Evolutionary conservation across 2,888 invertebrate genomes (phyloP).

Genomic region (Pachycephus smyrnensis): DNA sequence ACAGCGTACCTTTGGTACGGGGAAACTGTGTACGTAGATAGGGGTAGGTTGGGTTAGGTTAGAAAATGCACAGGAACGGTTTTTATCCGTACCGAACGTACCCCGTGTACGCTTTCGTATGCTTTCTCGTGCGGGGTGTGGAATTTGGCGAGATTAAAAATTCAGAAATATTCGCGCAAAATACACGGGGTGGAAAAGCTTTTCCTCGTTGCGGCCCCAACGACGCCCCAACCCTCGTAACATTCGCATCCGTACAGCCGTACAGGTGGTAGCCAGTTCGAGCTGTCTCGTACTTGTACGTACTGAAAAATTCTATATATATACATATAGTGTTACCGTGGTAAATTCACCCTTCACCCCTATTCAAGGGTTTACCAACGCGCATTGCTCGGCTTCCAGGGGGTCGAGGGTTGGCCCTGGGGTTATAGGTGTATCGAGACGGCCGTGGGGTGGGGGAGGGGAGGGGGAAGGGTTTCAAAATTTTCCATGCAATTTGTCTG

Average conservation of each 20-base stretch:
- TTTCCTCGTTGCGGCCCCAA: background rate
- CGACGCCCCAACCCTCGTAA: background rate
- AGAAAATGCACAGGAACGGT: too few relatives aligned
- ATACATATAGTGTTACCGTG: background rate
- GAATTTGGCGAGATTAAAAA: conserved; percentile 60
- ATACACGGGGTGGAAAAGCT: conserved; percentile 21
- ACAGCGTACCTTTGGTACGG: too few relatives aligned
- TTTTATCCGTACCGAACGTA: background rate
- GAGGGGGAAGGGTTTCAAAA: conserved; percentile 29
- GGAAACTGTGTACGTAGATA: too few relatives aligned
- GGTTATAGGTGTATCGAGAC: too few relatives aligned
- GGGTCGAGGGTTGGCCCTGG: background rate
- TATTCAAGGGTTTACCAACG: conserved; percentile 50
- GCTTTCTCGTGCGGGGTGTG: conserved; percentile 37
- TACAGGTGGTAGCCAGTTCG: background rate
- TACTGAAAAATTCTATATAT: too few relatives aligned
- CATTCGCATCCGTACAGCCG: conserved; percentile 5
- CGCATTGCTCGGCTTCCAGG: conserved; percentile 35
- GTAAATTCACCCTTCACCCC: conserved; percentile 14
- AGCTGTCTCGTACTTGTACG: conserved; percentile 17
- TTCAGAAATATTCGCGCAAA: conserved; percentile 48
- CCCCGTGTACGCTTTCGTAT: conserved; percentile 18
- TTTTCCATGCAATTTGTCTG: conserved; percentile 54
- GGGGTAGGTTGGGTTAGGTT: too few relatives aligned
- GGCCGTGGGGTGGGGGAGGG: too few relatives aligned